Base-by-base conservation (phyloP, 2,888 invertebrate genomes). In the Oscheius sp. region DNA sequence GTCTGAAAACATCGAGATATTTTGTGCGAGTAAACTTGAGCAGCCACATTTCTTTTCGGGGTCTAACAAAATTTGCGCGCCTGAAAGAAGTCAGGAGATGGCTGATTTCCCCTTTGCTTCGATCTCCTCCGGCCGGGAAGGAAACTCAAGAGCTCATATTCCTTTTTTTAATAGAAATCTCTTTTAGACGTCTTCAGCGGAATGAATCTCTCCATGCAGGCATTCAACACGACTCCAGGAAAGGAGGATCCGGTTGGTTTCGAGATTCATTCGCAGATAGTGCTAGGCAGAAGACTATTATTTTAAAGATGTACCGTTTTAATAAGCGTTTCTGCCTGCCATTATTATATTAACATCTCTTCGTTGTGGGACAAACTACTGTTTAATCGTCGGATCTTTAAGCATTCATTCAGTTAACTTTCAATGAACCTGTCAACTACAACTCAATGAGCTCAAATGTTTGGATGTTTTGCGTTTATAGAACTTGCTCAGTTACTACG, bases 181-280 rank as follows among this genome's bases (percentile, higher is more conserved):
- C 21, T 74, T 74, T 70, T 70, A 74, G 76, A 73, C 68, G 68
- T 71, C 32, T 76, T 76, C 58, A 32, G 68, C 32, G 76, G 76
- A 47, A 76, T 76, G 76, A 76, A 76, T 51, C 73, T 76, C 55
- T 76, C 76, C 1, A 76, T 73, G 73, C 73, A 76, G 53, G 72
- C 76, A 10, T 57, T 48, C 50, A 58, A 72, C 33, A 62, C 70
- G 29, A 37, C 72, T 11, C 63, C 65, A 10, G 51, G 51, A 21
- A 75, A 75, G 35, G 75, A 75, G 37, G 75, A 75, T 33, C 68
- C 55, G 72, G 62, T 62, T 63, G 4, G 68, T 47, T 29, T 42
- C 7, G 42, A 5, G 42, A 29, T 55, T 55, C n/a, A 51, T 51
- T 42, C 42, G 7, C 4, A 3, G 42, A 42, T 3, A 3, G 42